phyloP scores from a whole-genome alignment of 2,113 vertebrate species.

The Penelope pileata region DNA sequence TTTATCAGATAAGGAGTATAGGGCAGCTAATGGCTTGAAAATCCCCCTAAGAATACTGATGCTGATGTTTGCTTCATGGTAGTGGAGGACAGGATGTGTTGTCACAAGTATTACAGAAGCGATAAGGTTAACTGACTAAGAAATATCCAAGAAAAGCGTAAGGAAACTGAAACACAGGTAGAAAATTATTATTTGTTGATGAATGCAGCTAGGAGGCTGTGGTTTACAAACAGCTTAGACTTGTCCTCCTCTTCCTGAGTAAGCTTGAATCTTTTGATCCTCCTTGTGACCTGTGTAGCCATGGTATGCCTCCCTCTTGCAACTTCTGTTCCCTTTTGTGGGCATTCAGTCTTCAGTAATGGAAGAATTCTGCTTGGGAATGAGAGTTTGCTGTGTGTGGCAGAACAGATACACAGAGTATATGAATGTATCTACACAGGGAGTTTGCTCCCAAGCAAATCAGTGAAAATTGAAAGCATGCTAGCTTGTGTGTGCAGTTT shows the following conservation, averaged over 20 bases:
- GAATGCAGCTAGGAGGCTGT: neutral
- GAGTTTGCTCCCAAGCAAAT: neutral
- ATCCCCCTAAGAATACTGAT: neutral
- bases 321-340: neutral
- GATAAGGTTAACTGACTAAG: neutral
- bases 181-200: neutral
- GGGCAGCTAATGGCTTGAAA: neutral
- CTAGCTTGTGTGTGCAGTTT: neutral
- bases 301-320: neutral
- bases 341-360: neutral
- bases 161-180: neutral
- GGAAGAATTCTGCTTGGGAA: neutral
- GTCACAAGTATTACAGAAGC: neutral
- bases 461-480: neutral
- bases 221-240: neutral
- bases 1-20: neutral
- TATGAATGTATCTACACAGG: rapidly evolving
- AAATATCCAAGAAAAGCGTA: neutral
- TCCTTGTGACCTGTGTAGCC: neutral
- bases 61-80: neutral
- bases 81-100: rapidly evolving
- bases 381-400: neutral
- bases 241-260: neutral
- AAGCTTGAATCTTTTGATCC: neutral
- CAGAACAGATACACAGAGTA: neutral